These are phyloP conservation scores for Amiota mariae DNA, from an alignment of 2,888 invertebrate species.

Conservation along the genomic window DNA sequence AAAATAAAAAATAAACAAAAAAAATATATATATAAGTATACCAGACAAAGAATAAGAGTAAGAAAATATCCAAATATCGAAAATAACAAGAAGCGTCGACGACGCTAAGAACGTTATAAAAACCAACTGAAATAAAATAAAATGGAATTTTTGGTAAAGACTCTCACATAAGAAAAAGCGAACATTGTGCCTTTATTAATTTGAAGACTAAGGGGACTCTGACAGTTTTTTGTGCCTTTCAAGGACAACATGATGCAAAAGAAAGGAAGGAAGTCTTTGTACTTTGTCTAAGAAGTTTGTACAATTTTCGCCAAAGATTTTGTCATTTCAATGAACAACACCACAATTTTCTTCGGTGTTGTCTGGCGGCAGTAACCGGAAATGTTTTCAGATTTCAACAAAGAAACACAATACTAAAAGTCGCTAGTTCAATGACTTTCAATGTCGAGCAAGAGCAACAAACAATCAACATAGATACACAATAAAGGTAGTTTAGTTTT, in stretches of 20 bases:
- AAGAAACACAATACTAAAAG: neutral
- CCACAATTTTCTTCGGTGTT: neutral
- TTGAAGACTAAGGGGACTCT: too few relatives aligned
- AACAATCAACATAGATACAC: conserved; percentile 12
- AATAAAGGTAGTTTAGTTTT: conserved; percentile 19
- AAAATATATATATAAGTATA: conserved; percentile 15
- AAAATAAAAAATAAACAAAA: conserved; percentile 13
- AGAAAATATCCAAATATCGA: neutral
- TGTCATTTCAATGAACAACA: conserved; percentile 21
- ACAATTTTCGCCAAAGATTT: conserved; percentile 9
- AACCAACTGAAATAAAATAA: too few relatives aligned
- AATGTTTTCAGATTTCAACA: conserved; percentile 20
- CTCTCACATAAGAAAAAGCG: too few relatives aligned
- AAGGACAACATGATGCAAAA: too few relatives aligned
- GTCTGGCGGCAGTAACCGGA: conserved; percentile 12
- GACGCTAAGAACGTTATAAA: neutral
- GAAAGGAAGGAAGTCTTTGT: too few relatives aligned
- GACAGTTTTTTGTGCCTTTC: too few relatives aligned
- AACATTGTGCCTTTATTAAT: too few relatives aligned
- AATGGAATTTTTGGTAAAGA: too few relatives aligned
- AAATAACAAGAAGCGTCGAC: neutral
- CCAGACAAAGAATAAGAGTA: conserved; percentile 1
- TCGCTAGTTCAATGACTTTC: conserved; percentile 23
- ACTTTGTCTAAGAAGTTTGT: neutral
- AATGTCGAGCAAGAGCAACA: neutral